Conservation (phyloP, 2,888 invertebrate genomes). For the Dexiosoma caninum region DNA sequence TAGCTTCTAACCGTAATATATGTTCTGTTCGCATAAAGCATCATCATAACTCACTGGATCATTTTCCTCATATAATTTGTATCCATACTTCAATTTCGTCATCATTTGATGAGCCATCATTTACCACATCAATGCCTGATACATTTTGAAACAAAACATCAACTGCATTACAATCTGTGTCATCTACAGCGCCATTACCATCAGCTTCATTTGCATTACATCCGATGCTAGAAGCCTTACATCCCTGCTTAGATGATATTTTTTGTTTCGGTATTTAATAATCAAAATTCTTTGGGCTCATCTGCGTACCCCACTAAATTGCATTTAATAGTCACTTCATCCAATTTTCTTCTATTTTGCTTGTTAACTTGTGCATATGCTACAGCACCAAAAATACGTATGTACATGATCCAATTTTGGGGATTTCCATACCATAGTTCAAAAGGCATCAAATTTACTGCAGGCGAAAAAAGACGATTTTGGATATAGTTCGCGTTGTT, state of each 20-base stretch:
- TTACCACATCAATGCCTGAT: too few species aligned
- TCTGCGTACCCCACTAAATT: too few species aligned
- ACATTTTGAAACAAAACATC: too few species aligned
- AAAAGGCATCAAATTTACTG: background rate
- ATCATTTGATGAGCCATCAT: too few species aligned
- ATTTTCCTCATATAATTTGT: background rate
- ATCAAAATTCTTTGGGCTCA: too few species aligned
- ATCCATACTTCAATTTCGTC: background rate
- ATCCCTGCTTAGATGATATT: too few species aligned
- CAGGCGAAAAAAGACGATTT: background rate
- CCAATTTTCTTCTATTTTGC: background rate
- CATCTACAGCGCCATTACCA: too few species aligned
- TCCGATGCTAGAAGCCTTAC: too few species aligned
- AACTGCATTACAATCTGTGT: too few species aligned
- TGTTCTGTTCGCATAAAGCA: constrained; percentile 3
- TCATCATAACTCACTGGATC: constrained; percentile 14
- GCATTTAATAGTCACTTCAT: background rate
- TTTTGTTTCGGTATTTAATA: too few species aligned
- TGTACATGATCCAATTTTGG: background rate
- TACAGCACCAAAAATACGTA: background rate
- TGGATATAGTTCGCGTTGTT: background rate
- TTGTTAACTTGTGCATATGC: background rate
- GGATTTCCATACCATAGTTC: background rate
- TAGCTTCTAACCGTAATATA: constrained; percentile 6
- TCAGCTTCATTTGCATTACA: too few species aligned